These are phyloP conservation scores for Poecilia latipinna DNA, from an alignment of 2,113 vertebrate species.

Conservation along the genomic window DNA sequence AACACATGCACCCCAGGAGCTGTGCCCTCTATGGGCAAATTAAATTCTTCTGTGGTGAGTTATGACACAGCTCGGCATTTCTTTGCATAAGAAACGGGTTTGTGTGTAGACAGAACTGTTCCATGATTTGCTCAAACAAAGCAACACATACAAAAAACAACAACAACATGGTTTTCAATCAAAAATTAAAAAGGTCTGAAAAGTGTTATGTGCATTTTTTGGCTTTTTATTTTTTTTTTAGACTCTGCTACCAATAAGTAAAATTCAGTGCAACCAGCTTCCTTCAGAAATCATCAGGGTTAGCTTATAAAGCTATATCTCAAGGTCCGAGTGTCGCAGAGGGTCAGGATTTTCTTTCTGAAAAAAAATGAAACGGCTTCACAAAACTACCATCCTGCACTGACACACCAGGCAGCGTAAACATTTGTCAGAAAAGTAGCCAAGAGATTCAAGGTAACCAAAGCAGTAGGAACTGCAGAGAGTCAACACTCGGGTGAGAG, in stretches of 20 bases:
- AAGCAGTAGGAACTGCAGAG: too few species aligned
- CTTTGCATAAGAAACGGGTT: background rate
- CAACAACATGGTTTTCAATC: background rate
- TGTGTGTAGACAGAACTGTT: background rate
- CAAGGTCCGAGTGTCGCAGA: too few species aligned
- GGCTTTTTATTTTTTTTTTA: too few species aligned
- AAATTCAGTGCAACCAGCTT: background rate
- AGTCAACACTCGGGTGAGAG: too few species aligned
- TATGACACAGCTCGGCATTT: background rate
- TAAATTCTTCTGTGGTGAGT: slow-evolving; percentile 94
- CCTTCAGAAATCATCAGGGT: background rate
- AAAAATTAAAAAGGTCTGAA: background rate
- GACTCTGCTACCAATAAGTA: background rate
- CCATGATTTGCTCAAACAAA: background rate
- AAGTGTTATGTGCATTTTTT: background rate
- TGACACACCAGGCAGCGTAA: background rate
- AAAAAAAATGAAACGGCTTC: background rate
- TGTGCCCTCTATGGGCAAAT: slow-evolving; percentile 86
- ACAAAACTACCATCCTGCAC: background rate
- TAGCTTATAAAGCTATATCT: background rate
- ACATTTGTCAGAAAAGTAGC: background rate
- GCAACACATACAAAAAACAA: background rate
- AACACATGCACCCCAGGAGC: slow-evolving; percentile 74
- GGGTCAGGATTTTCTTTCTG: too few species aligned
- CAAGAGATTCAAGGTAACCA: too few species aligned